Evolutionary conservation across 2,113 vertebrate genomes (phyloP), one percentile per base, ranked within the genome.

Genomic region (Chunga burmeisteri): DNA sequence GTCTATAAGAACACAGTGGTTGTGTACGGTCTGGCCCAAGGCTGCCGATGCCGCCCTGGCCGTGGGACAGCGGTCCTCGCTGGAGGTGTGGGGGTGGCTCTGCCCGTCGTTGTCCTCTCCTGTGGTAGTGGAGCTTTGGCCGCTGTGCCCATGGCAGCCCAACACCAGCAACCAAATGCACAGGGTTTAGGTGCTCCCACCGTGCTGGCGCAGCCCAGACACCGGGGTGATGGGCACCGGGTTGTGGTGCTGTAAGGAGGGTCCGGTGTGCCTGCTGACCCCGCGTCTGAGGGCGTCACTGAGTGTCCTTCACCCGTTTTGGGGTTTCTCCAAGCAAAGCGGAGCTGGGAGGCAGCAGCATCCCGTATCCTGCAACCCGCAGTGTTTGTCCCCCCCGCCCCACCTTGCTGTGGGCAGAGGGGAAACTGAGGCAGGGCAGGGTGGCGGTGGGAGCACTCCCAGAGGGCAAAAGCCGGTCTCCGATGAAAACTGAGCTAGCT

Each of bases 371-470:
- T 63, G 15, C 30, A n/a, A 2, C 27, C 46, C 6, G 0, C 6
- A 4, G 0, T 5, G 0, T 9, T 14, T 18, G 23, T 34, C 6
- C 13, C 10, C 27, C 0, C 2, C 8, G 1, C n/a, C 46, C 42
- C 63, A 59, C 49, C 78, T 27, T 30, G 59, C 20, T 0, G 0
- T 0, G 1, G 55, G 8, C 25, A n/a, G 34, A 67, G 7, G 78
- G 73, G 61, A 88, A 92, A 67, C 61, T 0, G 71, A 88, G 74
- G 82, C 52, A 40, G 29, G 36, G 65, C 16, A 21, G 42, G 36
- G 36, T 1, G 40, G 49, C 30, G 1, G 1, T 2, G 36, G 58
- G 46, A 32, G 12, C 0, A 0, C 32, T 80, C 29, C 58, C 10
- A 63, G 32, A 12, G 29, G 11, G 16, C n/a, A n/a, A n/a, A n/a